Percentiles rank a stretch among this genome's conserved stretches.
These are phyloP conservation scores for Drosophila grimshawi DNA, from an alignment of 1,140 invertebrate species.

Conservation along the genomic window DNA sequence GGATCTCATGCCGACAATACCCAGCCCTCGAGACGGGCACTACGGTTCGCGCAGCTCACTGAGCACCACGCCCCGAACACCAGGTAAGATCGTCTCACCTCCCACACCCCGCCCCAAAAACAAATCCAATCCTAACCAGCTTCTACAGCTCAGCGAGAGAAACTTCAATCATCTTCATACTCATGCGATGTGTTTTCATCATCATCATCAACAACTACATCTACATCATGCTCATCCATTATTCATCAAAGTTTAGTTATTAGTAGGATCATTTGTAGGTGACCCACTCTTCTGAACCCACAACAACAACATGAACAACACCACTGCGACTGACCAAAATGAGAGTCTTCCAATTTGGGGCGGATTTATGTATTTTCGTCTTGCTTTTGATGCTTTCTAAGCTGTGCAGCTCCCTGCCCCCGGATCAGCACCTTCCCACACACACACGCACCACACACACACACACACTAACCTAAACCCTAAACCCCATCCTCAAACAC, in stretches of 20 bases:
- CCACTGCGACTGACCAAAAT: slow-evolving; percentile 8
- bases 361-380: slow-evolving; percentile 12
- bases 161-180: slow-evolving; percentile 20
- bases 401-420: slow-evolving; percentile 3
- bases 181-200: neutral
- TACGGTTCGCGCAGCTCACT: slow-evolving; percentile 85
- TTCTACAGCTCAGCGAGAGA: slow-evolving; percentile 22
- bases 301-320: neutral
- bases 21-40: slow-evolving; percentile 88
- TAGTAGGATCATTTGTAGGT: slow-evolving; percentile 15
- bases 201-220: slow-evolving; percentile 12
- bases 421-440: slow-evolving; percentile 15
- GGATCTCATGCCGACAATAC: slow-evolving; percentile 95
- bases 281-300: neutral
- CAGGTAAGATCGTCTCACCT: slow-evolving; percentile 86
- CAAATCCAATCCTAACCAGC: slow-evolving; percentile 4
- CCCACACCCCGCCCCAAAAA: neutral
- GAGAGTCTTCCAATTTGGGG: neutral
- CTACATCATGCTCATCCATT: slow-evolving; percentile 11
- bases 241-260: slow-evolving; percentile 4
- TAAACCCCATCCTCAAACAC: neutral
- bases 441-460: neutral
- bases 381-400: slow-evolving; percentile 19
- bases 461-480: neutral
- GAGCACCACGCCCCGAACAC: slow-evolving; percentile 88